Evolutionary conservation across 1,140 invertebrate species (phyloP).

Genomic region (Drosophila nebulosa): DNA sequence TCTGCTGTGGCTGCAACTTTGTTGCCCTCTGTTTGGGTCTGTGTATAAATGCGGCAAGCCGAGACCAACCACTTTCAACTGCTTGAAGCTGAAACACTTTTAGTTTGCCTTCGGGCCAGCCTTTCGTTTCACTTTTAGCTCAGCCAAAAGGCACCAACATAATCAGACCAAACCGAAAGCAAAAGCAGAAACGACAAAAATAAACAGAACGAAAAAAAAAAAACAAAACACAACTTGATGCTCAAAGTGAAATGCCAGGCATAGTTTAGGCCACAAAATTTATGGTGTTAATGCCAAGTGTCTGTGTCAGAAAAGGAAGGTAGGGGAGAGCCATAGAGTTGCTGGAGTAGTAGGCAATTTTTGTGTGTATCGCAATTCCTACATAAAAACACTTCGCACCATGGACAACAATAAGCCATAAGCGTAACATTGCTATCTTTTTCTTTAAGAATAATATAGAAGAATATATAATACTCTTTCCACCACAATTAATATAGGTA

Average conservation of each 20-base stretch:
- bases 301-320: constrained; percentile 11
- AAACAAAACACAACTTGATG: background rate
- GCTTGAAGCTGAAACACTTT: constrained; percentile 54
- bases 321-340: background rate
- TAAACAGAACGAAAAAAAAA: background rate
- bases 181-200: constrained; percentile 10
- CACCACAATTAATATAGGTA: background rate
- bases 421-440: constrained; percentile 19
- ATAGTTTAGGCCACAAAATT: constrained; percentile 68
- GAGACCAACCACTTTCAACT: constrained; percentile 49
- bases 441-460: background rate
- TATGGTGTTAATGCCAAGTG: constrained; percentile 74
- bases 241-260: constrained; percentile 49
- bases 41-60: constrained; percentile 45
- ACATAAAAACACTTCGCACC: constrained; percentile 45
- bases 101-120: constrained; percentile 12
- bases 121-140: constrained; percentile 2
- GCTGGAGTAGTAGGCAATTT: background rate
- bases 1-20: constrained; percentile 72
- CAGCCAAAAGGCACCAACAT: constrained; percentile 12
- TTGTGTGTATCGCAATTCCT: constrained; percentile 50
- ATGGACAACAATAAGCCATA: constrained; percentile 45
- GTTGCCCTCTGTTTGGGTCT: background rate
- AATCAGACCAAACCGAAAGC: constrained; percentile 19
- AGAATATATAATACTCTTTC: background rate